A percentile compares a stretch with the other conserved stretches of the same genome.
phyloP scores from a whole-genome alignment of 2,113 vertebrate species.

The Actinemys pallida region DNA sequence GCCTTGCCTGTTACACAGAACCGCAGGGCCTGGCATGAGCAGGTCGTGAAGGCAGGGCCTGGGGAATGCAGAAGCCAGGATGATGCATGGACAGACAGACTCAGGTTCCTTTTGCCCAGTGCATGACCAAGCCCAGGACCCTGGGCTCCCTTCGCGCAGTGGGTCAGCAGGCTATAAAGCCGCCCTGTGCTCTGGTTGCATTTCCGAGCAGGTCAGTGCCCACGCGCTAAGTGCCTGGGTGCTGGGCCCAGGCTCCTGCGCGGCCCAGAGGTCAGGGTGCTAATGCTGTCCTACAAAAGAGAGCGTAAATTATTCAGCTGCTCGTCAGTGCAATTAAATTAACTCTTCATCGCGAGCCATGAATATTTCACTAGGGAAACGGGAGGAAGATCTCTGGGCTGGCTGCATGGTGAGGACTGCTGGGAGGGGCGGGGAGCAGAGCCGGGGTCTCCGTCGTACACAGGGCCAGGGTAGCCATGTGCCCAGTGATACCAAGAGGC shows the following conservation, averaged over 20 bases:
- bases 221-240: background rate
- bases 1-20: no score
- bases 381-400: background rate
- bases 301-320: conserved; percentile 70
- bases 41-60: background rate
- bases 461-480: background rate
- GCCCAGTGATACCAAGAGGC: background rate
- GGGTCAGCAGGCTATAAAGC: background rate
- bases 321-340: conserved; percentile 75
- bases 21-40: no score
- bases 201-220: background rate
- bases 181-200: no score
- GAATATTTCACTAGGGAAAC: conserved; percentile 51
- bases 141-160: no score
- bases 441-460: background rate
- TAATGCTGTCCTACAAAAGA: conserved; percentile 57
- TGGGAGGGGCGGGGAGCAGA: background rate
- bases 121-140: background rate
- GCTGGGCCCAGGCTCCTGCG: background rate
- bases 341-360: conserved; percentile 48
- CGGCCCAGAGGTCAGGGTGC: background rate
- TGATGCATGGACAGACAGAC: background rate
- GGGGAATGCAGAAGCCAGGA: background rate
- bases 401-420: background rate
- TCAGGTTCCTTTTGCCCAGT: no score